These are phyloP conservation scores for Diploscapter pachys DNA, from an alignment of 1,140 invertebrate species.

Conservation along the genomic window DNA sequence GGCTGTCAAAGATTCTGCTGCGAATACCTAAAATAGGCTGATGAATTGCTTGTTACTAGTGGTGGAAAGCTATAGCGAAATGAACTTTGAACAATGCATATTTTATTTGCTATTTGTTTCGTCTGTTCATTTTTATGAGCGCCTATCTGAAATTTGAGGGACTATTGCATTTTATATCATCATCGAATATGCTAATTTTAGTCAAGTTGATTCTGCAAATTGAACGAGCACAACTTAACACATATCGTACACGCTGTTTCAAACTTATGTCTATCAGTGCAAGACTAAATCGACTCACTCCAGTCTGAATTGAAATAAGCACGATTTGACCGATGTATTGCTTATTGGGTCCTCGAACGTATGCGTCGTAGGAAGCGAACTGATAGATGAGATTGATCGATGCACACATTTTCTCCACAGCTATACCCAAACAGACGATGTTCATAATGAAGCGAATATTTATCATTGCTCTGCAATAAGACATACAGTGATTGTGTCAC, in stretches of 20 bases:
- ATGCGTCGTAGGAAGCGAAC: slow-evolving; percentile 45
- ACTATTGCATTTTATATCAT: no score
- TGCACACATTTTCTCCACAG: slow-evolving; percentile 46
- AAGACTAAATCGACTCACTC: slow-evolving; percentile 26
- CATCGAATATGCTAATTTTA: no score
- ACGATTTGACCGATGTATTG: slow-evolving; percentile 53
- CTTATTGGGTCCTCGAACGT: slow-evolving; percentile 35
- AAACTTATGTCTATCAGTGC: background rate
- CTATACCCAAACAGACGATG: slow-evolving; percentile 43
- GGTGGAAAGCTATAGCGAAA: no score
- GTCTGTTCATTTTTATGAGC: no score
- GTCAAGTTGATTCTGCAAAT: no score
- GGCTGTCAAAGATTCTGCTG: slow-evolving; percentile 43
- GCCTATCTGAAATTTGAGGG: no score
- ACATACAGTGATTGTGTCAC: background rate
- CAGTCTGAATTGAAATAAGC: slow-evolving; percentile 49
- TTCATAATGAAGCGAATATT: slow-evolving; percentile 49
- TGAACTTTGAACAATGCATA: no score
- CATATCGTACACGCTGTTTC: no score
- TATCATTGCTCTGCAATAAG: slow-evolving; percentile 37
- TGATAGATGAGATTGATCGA: slow-evolving; percentile 57
- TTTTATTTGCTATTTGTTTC: no score
- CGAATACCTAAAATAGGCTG: slow-evolving; percentile 16
- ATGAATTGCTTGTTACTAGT: no score
- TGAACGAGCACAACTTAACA: no score